A percentile compares a stretch with the other conserved stretches of the same genome.
phyloP scores from a whole-genome alignment of 2,113 vertebrate genomes.

The Saguinus imperator region DNA sequence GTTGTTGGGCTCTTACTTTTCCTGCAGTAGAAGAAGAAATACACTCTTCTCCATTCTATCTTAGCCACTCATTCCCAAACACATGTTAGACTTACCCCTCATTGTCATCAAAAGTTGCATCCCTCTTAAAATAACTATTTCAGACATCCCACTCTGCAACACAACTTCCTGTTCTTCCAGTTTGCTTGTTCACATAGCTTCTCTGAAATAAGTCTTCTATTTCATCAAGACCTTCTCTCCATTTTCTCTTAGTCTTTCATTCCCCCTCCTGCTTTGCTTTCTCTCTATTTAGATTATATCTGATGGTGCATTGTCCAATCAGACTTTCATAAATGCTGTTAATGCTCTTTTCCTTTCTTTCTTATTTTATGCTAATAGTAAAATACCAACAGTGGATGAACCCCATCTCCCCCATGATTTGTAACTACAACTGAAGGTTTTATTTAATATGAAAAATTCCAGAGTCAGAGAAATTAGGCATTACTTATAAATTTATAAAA shows the following conservation, averaged over 20 bases:
- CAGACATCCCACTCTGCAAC: neutral
- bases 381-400: conserved; percentile 11
- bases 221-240: neutral
- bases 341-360: neutral
- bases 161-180: neutral
- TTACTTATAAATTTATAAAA: conserved; percentile 13
- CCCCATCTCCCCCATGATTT: neutral
- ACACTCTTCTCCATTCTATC: neutral
- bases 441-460: neutral
- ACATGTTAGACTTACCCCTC: neutral
- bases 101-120: neutral
- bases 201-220: neutral
- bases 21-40: neutral
- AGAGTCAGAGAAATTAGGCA: neutral
- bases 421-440: neutral
- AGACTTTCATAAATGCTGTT: neutral
- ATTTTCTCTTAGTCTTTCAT: neutral
- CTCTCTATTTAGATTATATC: neutral
- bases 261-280: neutral
- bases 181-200: neutral
- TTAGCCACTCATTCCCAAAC: neutral
- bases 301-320: neutral
- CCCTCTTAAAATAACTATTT: neutral
- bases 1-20: neutral
- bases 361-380: neutral